Percentiles rank a stretch among this genome's conserved stretches.
These are phyloP conservation scores for Syngnathus rostellatus DNA, from an alignment of 2,797 vertebrate genomes.

Conservation along the genomic window DNA sequence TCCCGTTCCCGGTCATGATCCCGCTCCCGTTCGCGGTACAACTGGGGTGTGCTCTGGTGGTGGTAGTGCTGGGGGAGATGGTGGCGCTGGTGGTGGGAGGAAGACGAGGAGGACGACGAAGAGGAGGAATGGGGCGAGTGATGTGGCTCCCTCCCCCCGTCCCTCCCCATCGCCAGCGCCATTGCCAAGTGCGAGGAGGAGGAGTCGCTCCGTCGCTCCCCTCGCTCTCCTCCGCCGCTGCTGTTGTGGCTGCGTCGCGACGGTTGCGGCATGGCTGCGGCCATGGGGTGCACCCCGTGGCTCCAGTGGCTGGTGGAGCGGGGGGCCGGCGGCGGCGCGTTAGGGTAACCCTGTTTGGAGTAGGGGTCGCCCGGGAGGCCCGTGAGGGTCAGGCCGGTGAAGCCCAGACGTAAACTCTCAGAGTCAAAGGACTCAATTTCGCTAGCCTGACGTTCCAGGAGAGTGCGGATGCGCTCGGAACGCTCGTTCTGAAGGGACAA, in stretches of 20 bases:
- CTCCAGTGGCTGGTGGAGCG: conserved; percentile 81
- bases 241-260: conserved; percentile 72
- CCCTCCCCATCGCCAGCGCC: conserved; percentile 48
- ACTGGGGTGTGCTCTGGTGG: conserved; percentile 75
- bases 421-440: conserved; percentile 88
- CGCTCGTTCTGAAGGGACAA: conserved; percentile 84
- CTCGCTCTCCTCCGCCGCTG: conserved; percentile 30
- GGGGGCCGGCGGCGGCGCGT: conserved; percentile 67
- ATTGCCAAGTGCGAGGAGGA: conserved; percentile 54
- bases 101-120: conserved; percentile 70
- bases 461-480: conserved; percentile 83
- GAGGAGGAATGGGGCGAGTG: conserved; percentile 71
- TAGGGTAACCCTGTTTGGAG: conserved; percentile 80
- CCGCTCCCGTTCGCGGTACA: conserved; percentile 70
- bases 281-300: conserved; percentile 73
- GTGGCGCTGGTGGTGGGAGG: conserved; percentile 64
- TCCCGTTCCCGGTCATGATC: conserved; percentile 60
- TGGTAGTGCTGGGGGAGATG: conserved; percentile 69
- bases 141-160: conserved; percentile 49
- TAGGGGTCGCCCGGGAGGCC: conserved; percentile 82
- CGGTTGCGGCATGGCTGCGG: conserved; percentile 66
- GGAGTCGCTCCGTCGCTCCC: conserved; percentile 59
- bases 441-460: conserved; percentile 83
- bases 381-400: conserved; percentile 81
- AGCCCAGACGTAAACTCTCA: conserved; percentile 83